phyloP scores from a whole-genome alignment of 1,140 invertebrate species.

The Papilio dardanus region DNA sequence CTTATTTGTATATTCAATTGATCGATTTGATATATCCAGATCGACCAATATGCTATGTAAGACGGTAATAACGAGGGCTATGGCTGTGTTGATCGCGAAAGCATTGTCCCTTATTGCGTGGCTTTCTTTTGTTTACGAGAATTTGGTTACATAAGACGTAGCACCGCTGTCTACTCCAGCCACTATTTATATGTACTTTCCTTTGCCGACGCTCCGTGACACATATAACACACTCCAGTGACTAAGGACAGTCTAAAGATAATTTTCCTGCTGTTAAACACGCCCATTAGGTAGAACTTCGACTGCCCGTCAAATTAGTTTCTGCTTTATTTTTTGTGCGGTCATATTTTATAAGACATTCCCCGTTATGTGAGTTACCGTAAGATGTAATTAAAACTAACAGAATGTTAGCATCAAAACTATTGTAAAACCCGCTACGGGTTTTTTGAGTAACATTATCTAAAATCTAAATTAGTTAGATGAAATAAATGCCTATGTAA shows the following conservation, averaged over 20 bases:
- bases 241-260: slow-evolving; percentile 67
- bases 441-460: not conserved
- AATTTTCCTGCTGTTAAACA: slow-evolving; percentile 53
- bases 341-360: slow-evolving; percentile 36
- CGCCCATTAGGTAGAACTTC: slow-evolving; percentile 48
- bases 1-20: not conserved
- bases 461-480: not conserved
- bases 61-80: not conserved
- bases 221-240: slow-evolving; percentile 63
- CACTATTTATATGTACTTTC: slow-evolving; percentile 73
- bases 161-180: slow-evolving; percentile 53
- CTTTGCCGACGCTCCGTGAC: slow-evolving; percentile 62
- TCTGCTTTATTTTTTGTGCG: slow-evolving; percentile 44
- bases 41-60: not conserved
- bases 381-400: slow-evolving; percentile 39
- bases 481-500: no score
- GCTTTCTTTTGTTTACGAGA: slow-evolving; percentile 66
- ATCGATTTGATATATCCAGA: not conserved
- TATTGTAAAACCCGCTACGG: not conserved
- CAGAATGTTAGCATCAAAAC: slow-evolving; percentile 13
- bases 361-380: slow-evolving; percentile 46
- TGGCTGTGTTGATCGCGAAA: slow-evolving; percentile 31
- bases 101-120: slow-evolving; percentile 40
- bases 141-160: slow-evolving; percentile 67
- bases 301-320: slow-evolving; percentile 45